Conservation (phyloP, 2,113 vertebrate genomes). For the Dromaius novaehollandiae region DNA sequence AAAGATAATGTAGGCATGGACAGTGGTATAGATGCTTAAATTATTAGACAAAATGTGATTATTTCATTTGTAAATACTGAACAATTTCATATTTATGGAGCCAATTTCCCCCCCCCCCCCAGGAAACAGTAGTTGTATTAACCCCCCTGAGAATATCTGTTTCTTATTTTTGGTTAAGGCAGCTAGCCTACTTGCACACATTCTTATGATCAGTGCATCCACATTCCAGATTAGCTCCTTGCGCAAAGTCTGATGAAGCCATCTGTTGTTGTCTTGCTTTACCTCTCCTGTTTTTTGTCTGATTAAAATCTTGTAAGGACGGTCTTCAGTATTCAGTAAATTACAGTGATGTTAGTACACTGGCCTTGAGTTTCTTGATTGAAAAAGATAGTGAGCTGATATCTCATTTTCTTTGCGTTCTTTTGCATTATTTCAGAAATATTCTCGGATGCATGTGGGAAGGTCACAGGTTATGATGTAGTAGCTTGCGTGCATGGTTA, state of each 20-base stretch:
- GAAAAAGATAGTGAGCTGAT: neutral
- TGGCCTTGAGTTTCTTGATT: neutral
- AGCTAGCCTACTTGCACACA: neutral
- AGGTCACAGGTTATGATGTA: neutral
- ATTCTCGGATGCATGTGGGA: neutral
- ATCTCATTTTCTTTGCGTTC: neutral
- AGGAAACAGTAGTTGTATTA: neutral
- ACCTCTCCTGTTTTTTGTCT: neutral
- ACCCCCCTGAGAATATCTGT: neutral
- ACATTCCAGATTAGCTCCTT: neutral
- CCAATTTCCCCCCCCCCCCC: neutral
- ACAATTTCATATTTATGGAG: neutral
- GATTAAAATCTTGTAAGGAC: neutral
- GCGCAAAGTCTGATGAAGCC: neutral
- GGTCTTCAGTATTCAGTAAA: neutral
- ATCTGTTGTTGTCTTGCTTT: neutral
- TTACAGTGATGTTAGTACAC: neutral
- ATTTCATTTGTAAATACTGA: neutral
- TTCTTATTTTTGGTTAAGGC: neutral
- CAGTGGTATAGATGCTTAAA: neutral
- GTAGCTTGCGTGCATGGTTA: neutral
- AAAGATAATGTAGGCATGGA: neutral
- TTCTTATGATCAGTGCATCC: neutral
- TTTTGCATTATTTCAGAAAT: neutral
- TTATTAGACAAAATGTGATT: neutral